phyloP scores from a whole-genome alignment of 2,888 invertebrate species.

The Rotaria sp. region DNA sequence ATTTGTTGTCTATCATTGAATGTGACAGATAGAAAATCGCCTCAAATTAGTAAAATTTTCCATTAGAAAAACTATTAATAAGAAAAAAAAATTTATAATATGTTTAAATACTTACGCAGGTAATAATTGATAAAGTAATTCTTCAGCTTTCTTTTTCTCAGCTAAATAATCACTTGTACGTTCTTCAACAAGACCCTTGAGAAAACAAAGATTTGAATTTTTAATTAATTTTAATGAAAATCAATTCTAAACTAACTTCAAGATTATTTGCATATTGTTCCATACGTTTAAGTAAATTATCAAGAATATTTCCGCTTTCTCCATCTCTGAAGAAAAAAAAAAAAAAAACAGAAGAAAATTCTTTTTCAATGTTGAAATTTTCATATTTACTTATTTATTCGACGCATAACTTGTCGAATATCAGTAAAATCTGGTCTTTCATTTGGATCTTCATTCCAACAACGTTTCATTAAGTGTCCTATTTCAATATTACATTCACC shows the following conservation, averaged over 20 bases:
- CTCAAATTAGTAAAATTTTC: too few relatives aligned
- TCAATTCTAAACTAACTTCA: conserved; percentile 60
- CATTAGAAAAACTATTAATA: too few relatives aligned
- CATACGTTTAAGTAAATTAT: conserved; percentile 88
- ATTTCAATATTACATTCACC: conserved; percentile 41
- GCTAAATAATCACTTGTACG: conserved; percentile 83
- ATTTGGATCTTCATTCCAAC: conserved; percentile 38
- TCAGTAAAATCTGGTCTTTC: conserved; percentile 47
- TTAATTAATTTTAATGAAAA: too few relatives aligned
- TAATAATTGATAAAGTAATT: conserved; percentile 62
- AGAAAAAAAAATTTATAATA: too few relatives aligned
- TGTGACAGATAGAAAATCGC: too few relatives aligned
- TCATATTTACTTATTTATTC: conserved; percentile 35
- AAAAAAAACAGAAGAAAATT: not conserved
- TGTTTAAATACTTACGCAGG: conserved; percentile 46
- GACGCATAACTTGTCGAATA: conserved; percentile 42
- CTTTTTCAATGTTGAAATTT: not conserved
- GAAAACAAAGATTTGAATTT: not conserved
- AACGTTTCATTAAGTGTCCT: conserved; percentile 38
- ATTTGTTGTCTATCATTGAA: too few relatives aligned
- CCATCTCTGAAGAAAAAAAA: conserved; percentile 57
- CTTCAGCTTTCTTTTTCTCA: conserved; percentile 93
- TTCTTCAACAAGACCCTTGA: conserved; percentile 70
- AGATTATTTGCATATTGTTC: conserved; percentile 98
- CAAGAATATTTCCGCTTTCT: conserved; percentile 68